A percentile compares a stretch with the other conserved stretches of the same genome.
These are phyloP conservation scores for Pygmarrhopalites habei DNA, from an alignment of 1,140 invertebrate genomes.

Conservation along the genomic window DNA sequence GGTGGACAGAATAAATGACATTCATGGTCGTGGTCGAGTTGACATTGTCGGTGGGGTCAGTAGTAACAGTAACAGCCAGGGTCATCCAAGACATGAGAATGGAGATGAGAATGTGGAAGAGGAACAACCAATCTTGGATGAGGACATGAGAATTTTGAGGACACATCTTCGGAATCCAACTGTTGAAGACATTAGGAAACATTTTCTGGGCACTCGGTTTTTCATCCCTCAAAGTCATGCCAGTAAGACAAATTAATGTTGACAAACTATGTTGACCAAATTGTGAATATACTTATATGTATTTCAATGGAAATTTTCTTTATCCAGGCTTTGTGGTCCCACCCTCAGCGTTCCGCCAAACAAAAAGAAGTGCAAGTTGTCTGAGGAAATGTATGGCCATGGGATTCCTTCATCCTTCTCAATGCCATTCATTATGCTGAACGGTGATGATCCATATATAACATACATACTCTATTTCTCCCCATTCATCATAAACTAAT, in stretches of 20 bases:
- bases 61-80: no score
- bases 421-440: constrained; percentile 44
- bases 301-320: neutral
- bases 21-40: no score
- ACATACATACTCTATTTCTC: neutral
- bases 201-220: neutral
- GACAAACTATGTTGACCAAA: neutral
- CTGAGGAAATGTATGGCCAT: constrained; percentile 42
- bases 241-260: neutral
- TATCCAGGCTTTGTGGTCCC: neutral
- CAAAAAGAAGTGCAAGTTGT: constrained; percentile 41
- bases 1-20: no score
- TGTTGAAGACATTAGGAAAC: neutral
- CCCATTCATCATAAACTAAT: neutral
- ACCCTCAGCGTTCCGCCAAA: neutral
- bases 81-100: no score
- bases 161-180: no score
- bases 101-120: no score
- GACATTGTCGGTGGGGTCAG: no score
- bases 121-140: no score
- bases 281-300: neutral
- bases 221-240: neutral
- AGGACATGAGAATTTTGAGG: no score
- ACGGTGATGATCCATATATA: neutral
- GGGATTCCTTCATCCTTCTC: constrained; percentile 42